Evolutionary conservation across 2,888 invertebrate genomes (phyloP), one percentile per base, ranked within the genome.

Genomic region (Idaea straminata): DNA sequence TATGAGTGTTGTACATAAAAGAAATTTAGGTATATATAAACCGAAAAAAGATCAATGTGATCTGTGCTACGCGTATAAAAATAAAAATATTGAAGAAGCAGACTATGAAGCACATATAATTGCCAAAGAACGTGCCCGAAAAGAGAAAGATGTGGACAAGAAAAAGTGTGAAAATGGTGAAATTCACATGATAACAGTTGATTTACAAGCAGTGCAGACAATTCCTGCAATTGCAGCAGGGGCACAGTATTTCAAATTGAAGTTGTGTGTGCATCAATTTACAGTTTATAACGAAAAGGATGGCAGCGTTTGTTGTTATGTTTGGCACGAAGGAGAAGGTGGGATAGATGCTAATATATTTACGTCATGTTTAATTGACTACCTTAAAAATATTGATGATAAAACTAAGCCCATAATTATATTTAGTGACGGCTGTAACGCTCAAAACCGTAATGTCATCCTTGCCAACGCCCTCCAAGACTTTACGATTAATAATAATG

Each of bases 241-340:
- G 4, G 5, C 57, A 13, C 5, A 57, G 4, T 57, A 57, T 10
- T 57, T 57, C 13, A 57, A 57, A 57, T 5, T 10, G 13, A 57
- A 57, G 13, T 10, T 66, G 15, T 47, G 58, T 35, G 60, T 36
- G 6, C 66, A 66, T 63, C 63, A 66, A 25, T 66, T 63, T 15
- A 66, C 66, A 15, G 47, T 63, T 47, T 66, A 60, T 61, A 66
- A 66, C 63, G 57, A 57, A 63, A 5, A 5, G 0, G 57, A 63
- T 13, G 61, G 47, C 25, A 35, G 35, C 25, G 62, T 62, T 16
- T n/a, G 25, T 16, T 65, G 62, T 35, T 65, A 65, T 34, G 62
- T 65, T 36, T 62, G 66, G 64, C 66, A 66, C 34, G 64, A 64
- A 66, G 59, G 59, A 36, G 62, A 61, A 47, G 66, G 64, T 16